These are phyloP conservation scores for Rhagoletis zephyria DNA, from an alignment of 1,140 invertebrate genomes.

Conservation along the genomic window DNA sequence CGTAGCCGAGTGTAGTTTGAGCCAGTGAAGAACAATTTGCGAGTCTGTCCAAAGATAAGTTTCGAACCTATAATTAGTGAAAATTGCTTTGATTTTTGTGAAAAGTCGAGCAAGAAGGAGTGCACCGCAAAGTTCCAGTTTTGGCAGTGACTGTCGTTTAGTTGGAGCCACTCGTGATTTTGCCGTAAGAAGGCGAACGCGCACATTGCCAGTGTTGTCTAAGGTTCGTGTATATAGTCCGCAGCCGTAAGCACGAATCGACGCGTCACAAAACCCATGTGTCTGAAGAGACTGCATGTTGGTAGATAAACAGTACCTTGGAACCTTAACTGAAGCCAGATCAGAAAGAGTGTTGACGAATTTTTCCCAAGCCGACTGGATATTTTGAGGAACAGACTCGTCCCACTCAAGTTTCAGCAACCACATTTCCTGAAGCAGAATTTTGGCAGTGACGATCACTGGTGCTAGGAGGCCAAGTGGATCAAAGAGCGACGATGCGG, in stretches of 20 bases:
- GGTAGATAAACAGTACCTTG: neutral
- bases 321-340: neutral
- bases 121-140: constrained; percentile 28
- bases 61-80: neutral
- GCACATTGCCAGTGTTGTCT: neutral
- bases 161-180: constrained; percentile 49
- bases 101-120: constrained; percentile 2
- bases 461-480: constrained; percentile 33
- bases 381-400: constrained; percentile 8
- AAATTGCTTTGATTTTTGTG: neutral
- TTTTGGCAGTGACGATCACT: constrained; percentile 26
- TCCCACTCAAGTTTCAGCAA: constrained; percentile 41
- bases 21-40: neutral
- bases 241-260: constrained; percentile 30
- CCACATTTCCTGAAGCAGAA: constrained; percentile 36
- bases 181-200: constrained; percentile 5
- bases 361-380: neutral
- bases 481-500: constrained; percentile 7
- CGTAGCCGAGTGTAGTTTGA: neutral
- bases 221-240: constrained; percentile 48
- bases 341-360: neutral
- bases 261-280: neutral
- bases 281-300: neutral
- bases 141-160: neutral
- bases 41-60: constrained; percentile 38